Evolutionary conservation across 2,888 invertebrate genomes (phyloP).

Genomic region (Crematogaster levior): DNA sequence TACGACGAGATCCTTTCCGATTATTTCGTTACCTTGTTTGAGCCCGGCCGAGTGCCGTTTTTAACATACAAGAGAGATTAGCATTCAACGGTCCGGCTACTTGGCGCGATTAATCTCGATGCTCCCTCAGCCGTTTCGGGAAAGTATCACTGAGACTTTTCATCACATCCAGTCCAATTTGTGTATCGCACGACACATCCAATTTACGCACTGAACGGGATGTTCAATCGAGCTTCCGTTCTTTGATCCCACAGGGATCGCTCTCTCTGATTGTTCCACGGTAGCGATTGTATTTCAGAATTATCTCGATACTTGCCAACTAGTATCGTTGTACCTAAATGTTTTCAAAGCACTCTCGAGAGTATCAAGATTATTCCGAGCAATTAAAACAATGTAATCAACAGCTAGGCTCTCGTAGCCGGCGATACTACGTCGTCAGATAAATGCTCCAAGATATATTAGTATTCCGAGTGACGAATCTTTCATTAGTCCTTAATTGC

Average conservation of each 20-base stretch:
- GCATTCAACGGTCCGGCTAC: neutral
- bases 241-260: conserved; percentile 35
- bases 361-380: neutral
- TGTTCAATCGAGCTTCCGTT: conserved; percentile 18
- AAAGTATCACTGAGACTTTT: conserved; percentile 5
- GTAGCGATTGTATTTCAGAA: conserved; percentile 23
- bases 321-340: neutral
- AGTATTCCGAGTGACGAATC: neutral
- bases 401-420: neutral
- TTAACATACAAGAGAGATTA: neutral
- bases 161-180: conserved; percentile 24
- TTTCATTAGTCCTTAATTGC: neutral
- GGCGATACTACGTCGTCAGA: neutral
- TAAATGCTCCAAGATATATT: neutral
- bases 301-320: conserved; percentile 1
- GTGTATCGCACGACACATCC: conserved; percentile 36
- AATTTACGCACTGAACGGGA: conserved; percentile 27
- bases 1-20: neutral
- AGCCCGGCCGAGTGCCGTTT: neutral
- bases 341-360: neutral
- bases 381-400: conserved; percentile 13
- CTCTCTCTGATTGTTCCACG: conserved; percentile 12
- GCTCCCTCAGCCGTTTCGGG: neutral
- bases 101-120: conserved; percentile 3
- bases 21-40: neutral